These are phyloP conservation scores for Xestia rhomboidea DNA, from an alignment of 2,888 invertebrate species.

Conservation along the genomic window DNA sequence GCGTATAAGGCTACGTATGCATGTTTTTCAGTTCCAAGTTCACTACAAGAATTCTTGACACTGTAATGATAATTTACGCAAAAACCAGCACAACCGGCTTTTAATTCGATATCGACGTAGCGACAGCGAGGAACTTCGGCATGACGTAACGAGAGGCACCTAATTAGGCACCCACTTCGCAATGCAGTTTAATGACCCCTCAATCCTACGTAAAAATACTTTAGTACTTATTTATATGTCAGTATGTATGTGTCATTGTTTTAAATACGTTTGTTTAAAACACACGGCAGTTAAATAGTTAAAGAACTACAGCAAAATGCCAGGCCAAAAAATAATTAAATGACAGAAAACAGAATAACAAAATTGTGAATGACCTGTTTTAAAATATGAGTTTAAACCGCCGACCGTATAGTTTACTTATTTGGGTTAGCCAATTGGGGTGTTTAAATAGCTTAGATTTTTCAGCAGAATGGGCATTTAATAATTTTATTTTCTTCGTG, in stretches of 20 bases:
- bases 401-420: constrained; percentile 11
- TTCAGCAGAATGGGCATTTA: constrained; percentile 12
- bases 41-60: constrained; percentile 15
- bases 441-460: constrained; percentile 23
- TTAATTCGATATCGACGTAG: constrained; percentile 55
- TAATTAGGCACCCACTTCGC: constrained; percentile 62
- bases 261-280: constrained; percentile 24
- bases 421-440: constrained; percentile 10
- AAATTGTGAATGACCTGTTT: constrained; percentile 11
- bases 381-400: constrained; percentile 29
- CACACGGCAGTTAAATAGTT: constrained; percentile 33
- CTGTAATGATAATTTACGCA: constrained; percentile 29
- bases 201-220: constrained; percentile 40
- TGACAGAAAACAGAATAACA: constrained; percentile 13
- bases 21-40: constrained; percentile 35
- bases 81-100: constrained; percentile 47
- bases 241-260: constrained; percentile 26
- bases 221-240: constrained; percentile 11
- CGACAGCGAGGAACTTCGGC: constrained; percentile 46
- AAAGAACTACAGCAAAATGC: constrained; percentile 13
- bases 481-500: constrained; percentile 15
- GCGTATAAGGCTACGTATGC: background rate
- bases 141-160: constrained; percentile 48
- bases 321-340: constrained; percentile 27
- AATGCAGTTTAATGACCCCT: constrained; percentile 58